These are phyloP conservation scores for Papilio aristodemus DNA, from an alignment of 1,140 invertebrate species.

Conservation along the genomic window DNA sequence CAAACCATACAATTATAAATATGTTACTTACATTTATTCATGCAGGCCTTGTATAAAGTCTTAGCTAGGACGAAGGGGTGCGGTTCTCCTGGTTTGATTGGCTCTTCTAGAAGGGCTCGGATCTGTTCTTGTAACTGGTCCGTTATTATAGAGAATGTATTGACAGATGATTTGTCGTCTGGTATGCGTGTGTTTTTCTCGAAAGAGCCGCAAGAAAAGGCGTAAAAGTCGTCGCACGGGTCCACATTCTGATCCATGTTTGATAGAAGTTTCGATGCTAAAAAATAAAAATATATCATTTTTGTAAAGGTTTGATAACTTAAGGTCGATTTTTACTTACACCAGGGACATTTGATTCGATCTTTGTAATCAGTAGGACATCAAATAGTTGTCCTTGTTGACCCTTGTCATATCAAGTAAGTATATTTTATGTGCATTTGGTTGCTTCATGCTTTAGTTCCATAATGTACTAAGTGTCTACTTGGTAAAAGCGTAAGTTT, in stretches of 20 bases:
- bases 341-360: no score
- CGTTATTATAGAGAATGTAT: slow-evolving; percentile 89
- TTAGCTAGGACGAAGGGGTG: slow-evolving; percentile 89
- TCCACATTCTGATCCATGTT: slow-evolving; percentile 88
- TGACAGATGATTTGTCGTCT: slow-evolving; percentile 90
- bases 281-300: slow-evolving; percentile 38
- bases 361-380: no score
- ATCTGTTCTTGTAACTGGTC: slow-evolving; percentile 91
- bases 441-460: no score
- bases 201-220: slow-evolving; percentile 90
- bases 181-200: slow-evolving; percentile 87
- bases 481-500: no score
- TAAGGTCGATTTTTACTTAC: no score
- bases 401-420: no score
- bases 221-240: slow-evolving; percentile 95
- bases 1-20: not conserved
- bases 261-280: slow-evolving; percentile 85
- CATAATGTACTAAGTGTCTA: no score
- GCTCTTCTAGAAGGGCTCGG: slow-evolving; percentile 86
- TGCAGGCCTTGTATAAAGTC: slow-evolving; percentile 89
- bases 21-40: slow-evolving; percentile 89
- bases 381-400: no score
- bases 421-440: no score
- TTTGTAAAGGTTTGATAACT: no score
- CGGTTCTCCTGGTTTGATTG: slow-evolving; percentile 83